Conservation (phyloP, 2,113 vertebrate genomes). For the Aleadryas rufinucha region DNA sequence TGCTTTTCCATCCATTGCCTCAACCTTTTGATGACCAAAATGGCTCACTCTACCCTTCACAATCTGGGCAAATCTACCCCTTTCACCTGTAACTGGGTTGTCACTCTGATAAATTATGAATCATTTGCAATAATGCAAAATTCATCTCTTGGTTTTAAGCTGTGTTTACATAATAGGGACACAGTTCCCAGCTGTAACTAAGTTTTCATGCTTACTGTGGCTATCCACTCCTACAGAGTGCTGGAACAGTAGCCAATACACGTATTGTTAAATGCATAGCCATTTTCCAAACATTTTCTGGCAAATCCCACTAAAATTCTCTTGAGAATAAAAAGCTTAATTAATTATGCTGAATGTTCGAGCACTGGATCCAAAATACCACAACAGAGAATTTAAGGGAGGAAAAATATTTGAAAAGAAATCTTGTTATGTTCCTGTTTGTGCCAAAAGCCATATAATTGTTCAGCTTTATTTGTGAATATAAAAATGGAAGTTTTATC, state of each 20-base stretch:
- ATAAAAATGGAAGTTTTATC: constrained; percentile 23
- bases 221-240: background rate
- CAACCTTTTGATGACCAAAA: background rate
- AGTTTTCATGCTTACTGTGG: background rate
- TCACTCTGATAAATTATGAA: background rate
- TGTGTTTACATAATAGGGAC: fast-evolving
- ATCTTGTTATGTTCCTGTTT: constrained; percentile 3
- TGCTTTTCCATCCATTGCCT: background rate
- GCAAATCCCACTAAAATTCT: constrained; percentile 9
- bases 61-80: background rate
- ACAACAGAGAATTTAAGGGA: constrained; percentile 31
- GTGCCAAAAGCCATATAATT: constrained; percentile 38
- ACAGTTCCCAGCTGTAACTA: background rate
- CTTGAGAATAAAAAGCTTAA: constrained; percentile 47
- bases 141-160: background rate
- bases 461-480: constrained; percentile 39
- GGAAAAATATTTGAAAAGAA: constrained; percentile 50
- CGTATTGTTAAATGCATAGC: background rate
- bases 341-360: constrained; percentile 34
- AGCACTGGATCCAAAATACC: constrained; percentile 14
- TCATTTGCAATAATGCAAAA: background rate
- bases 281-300: background rate
- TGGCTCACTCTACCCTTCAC: background rate
- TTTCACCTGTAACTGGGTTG: background rate
- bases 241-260: background rate